Percentiles rank a stretch among this genome's conserved stretches.
Evolutionary conservation across 2,113 vertebrate species (phyloP).

Genomic region (Lycaon pictus): DNA sequence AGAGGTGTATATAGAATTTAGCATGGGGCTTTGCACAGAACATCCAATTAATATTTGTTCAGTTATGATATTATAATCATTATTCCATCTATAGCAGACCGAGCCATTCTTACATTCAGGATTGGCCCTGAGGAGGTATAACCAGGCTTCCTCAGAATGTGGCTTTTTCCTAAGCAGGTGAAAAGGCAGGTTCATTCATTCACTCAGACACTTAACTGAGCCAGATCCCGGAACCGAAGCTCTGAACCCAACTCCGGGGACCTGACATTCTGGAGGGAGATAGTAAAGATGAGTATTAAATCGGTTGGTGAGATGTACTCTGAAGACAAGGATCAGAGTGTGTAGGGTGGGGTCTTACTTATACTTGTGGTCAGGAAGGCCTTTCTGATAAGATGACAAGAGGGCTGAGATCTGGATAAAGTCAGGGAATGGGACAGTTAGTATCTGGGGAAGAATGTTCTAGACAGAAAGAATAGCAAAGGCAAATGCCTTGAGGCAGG

Average conservation of each 20-base stretch:
- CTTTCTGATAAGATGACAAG: background rate
- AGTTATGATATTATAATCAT: accelerated
- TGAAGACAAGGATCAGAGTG: background rate
- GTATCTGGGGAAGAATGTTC: background rate
- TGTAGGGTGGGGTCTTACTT: background rate
- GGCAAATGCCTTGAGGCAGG: background rate
- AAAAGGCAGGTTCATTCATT: background rate
- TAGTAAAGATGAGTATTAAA: accelerated
- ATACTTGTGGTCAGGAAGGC: accelerated
- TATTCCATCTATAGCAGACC: background rate
- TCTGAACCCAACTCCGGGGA: background rate
- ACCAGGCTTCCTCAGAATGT: background rate
- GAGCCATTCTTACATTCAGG: background rate
- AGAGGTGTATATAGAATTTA: accelerated
- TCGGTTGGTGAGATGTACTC: background rate
- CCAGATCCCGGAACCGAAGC: accelerated
- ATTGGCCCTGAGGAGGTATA: background rate
- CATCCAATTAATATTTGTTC: no score
- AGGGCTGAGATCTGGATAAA: background rate
- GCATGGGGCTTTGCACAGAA: accelerated
- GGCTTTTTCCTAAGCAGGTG: background rate
- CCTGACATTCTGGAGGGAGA: accelerated
- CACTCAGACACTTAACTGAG: background rate
- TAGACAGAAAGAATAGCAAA: background rate
- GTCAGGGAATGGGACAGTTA: background rate